These are phyloP conservation scores for Lepus oiostolus DNA, from an alignment of 2,797 vertebrate genomes.

Conservation along the genomic window DNA sequence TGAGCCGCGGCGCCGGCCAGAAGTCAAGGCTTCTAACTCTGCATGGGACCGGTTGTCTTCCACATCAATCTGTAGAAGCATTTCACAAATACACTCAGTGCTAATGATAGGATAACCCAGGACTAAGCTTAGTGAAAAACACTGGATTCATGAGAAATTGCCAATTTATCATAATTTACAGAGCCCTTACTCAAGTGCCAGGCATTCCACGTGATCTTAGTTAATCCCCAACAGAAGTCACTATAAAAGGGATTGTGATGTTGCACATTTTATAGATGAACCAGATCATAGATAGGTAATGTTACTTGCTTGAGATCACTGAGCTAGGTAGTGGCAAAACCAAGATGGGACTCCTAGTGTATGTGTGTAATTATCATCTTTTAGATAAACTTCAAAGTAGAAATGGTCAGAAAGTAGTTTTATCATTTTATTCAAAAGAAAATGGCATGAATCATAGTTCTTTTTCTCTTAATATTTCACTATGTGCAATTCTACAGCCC, in stretches of 20 bases:
- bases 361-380: background rate
- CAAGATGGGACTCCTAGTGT: background rate
- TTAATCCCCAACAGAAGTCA: background rate
- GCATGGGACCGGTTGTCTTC: background rate
- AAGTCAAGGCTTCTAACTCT: background rate
- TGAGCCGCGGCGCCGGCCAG: too few species aligned
- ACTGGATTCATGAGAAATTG: background rate
- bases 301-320: background rate
- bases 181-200: background rate
- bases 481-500: background rate
- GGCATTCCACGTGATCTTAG: background rate
- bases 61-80: background rate
- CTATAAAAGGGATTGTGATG: background rate
- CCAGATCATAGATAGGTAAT: background rate
- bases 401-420: conserved; percentile 9
- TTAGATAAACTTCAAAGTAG: conserved; percentile 41
- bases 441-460: background rate
- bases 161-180: background rate
- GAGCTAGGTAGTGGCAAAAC: background rate
- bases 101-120: background rate
- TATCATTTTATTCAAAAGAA: conserved; percentile 45
- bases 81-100: background rate
- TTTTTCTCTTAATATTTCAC: conserved; percentile 48
- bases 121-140: background rate
- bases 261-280: background rate